Conservation (phyloP, 2,888 invertebrate genomes). For the Trypoxylon attenuatum region DNA sequence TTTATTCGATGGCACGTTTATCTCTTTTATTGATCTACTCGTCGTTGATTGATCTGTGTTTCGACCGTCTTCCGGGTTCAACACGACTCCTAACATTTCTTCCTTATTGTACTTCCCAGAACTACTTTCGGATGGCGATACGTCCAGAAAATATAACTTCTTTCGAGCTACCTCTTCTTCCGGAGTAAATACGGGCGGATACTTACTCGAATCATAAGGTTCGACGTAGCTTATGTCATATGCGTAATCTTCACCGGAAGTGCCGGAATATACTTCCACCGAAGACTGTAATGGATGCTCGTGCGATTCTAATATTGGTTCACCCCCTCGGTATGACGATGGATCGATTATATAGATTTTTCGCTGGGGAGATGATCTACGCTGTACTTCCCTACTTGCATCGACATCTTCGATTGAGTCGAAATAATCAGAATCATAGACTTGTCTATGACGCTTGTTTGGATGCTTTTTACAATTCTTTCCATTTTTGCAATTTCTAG, state of each 20-base stretch:
- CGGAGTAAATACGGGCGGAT: too few relatives aligned
- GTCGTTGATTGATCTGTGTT: background rate
- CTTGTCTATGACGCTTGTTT: too few relatives aligned
- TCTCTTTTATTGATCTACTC: background rate
- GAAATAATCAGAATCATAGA: too few relatives aligned
- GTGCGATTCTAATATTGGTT: slow-evolving; percentile 29
- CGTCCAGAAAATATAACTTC: background rate
- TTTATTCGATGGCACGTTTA: too few relatives aligned
- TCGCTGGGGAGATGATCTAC: background rate
- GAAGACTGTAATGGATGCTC: background rate
- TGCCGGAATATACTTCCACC: background rate
- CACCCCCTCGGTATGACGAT: slow-evolving; percentile 39
- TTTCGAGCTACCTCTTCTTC: too few relatives aligned
- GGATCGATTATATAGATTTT: slow-evolving; percentile 48
- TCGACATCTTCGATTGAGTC: background rate
- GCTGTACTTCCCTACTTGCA: background rate
- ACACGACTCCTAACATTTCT: background rate
- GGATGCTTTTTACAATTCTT: too few relatives aligned
- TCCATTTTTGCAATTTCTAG: background rate
- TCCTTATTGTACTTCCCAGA: background rate
- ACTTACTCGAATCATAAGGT: too few relatives aligned
- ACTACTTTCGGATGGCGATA: background rate
- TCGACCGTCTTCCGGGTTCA: too few relatives aligned
- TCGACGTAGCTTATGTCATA: too few relatives aligned
- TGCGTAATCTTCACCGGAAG: background rate